Base-by-base conservation (phyloP, 2,113 vertebrate genomes). In the Stigmatopora argus region DNA sequence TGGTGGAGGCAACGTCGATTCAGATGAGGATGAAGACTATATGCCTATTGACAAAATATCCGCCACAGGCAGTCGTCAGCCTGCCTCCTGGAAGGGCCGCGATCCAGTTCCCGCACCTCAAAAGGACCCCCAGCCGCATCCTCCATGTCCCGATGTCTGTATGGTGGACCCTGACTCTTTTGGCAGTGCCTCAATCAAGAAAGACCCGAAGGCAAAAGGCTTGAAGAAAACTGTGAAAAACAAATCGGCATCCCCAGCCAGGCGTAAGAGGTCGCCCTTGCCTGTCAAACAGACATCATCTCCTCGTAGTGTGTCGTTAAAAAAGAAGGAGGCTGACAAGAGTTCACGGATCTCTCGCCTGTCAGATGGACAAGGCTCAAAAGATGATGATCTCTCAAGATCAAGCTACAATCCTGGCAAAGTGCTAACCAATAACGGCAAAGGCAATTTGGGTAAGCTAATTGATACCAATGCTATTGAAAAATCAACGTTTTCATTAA, bases 161-260 rank as follows among this genome's bases (percentile, higher is more conserved):
- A 99, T 98, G 95, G 95, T 95, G 60, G 96, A 98, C 75, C 97
- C 97, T 0, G 94, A 98, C 62, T 74, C 93, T 53, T 84, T 96
- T 69, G 85, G 89, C 38, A 90, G 89, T 60, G 64, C 68, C 46
- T 78, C 93, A 9, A 75, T 92, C n/a, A 96, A 94, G 79, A 98
- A 96, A 77, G 96, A 97, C 38, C n/a, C 88, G 11, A 99, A 96
- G 79, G 79, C 92, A 56, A 94, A 95, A 86, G 77, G 88, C 17
- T 66, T 92, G 41, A 93, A 93, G 72, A 98, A 94, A 73, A 64
- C 90, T 3, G 90, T 86, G 51, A 96, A 96, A 80, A 82, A 93
- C 71, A 98, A 96, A 80, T 92, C 95, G 53, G 88, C 91, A 0
- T 97, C 95, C 1, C 94, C 95, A 3, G 92, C 89, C 46, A 91